Evolutionary conservation across 2,888 invertebrate species (phyloP), one percentile per base, ranked within the genome.

Genomic region (Nematopogon swammerdamellus): DNA sequence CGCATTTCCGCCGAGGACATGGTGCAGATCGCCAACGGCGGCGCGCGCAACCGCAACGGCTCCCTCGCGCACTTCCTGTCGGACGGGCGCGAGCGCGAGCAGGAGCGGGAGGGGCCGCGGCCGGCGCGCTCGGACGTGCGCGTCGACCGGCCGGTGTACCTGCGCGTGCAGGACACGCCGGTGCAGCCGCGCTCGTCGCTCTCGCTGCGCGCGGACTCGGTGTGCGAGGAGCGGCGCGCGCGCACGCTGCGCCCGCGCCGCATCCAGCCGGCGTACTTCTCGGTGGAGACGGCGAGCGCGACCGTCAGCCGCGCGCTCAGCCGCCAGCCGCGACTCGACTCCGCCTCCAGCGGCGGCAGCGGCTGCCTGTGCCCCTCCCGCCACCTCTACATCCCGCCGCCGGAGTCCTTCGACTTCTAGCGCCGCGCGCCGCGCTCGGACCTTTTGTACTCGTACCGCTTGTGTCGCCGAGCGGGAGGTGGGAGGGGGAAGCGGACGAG

Each of bases 1-100:
- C 65, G 72, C 10, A 69, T 76, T 1, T 75, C 77, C 30, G 72
- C 75, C 11, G 77, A 75, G 48, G 72, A 76, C 58, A 76, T 79
- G 70, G 72, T 74, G 16, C 59, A 69, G 2, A 66, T 77, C 2
- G 79, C 77, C 48, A 77, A 79, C 65, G 77, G 72, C 2, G 80
- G 79, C 1, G 60, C 67, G 46, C 54, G 70, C 0, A 77, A 77
- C 0, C 61, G 70, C 0, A 64, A 72, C 2, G 79, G 79, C 10
- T 70, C 73, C 18, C 56, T 77, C 1, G 68, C 70, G 0, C 77
- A 79, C 56, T 77, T 75, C 59, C 64, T 77, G 0, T 3, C 19
- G 36, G 36, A 36, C 11, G 45, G 45, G 16, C 4, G n/a, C n/a
- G n/a, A n/a, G n/a, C n/a, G n/a, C n/a, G 25, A 25, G 25, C 5